Evolutionary conservation across 2,113 vertebrate genomes (phyloP).

Genomic region (Cepphus grylle): DNA sequence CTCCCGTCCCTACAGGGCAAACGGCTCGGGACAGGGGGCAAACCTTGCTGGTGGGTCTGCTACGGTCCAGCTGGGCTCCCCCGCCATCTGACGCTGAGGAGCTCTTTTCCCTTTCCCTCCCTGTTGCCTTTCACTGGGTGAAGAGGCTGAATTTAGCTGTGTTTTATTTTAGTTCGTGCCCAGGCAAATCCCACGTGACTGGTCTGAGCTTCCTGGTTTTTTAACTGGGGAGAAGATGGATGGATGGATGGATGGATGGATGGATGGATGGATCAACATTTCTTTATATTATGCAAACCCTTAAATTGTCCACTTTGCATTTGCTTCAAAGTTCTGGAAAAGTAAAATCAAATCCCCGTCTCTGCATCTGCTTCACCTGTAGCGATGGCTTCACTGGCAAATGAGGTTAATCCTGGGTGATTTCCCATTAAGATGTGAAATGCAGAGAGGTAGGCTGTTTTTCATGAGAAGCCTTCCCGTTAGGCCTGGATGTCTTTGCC

Average conservation of each 20-base stretch:
- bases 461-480: neutral
- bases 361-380: neutral
- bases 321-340: neutral
- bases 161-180: neutral
- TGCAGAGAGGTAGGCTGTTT: neutral
- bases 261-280: neutral
- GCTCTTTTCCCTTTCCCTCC: neutral
- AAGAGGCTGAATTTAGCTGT: neutral
- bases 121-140: neutral
- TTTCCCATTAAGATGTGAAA: neutral
- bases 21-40: no score
- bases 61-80: neutral
- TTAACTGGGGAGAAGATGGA: neutral
- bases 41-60: neutral
- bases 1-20: neutral
- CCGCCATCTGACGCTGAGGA: neutral
- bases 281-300: neutral
- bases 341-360: neutral
- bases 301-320: neutral
- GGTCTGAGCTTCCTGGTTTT: neutral
- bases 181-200: neutral
- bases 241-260: neutral
- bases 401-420: neutral
- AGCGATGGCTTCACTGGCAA: neutral
- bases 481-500: neutral